These are phyloP conservation scores for human DNA, from an alignment of 2,113 vertebrate genomes.

Conservation along the genomic window DNA sequence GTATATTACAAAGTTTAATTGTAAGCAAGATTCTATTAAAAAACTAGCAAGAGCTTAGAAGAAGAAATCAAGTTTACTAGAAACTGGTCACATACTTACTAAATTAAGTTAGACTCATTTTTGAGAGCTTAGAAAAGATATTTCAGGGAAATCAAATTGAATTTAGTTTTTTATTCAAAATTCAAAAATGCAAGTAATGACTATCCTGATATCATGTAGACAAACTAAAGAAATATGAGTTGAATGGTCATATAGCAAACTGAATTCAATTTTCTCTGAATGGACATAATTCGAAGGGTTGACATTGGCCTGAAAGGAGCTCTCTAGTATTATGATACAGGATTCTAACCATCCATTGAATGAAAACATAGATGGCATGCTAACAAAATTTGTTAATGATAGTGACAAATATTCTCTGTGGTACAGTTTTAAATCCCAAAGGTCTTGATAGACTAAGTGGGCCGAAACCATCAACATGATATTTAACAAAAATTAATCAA, in stretches of 20 bases:
- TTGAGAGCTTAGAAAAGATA: neutral
- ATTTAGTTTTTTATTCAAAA: neutral
- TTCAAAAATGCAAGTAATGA: neutral
- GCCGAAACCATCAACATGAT: neutral
- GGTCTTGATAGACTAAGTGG: neutral
- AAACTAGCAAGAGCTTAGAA: conserved; percentile 36
- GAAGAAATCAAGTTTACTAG: conserved; percentile 19
- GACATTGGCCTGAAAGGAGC: neutral
- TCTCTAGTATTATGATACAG: neutral
- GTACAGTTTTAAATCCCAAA: neutral
- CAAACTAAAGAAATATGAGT: conserved; percentile 20
- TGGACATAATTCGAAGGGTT: neutral
- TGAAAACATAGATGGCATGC: neutral
- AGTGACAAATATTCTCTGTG: neutral
- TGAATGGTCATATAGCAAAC: neutral
- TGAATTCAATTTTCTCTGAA: conserved; percentile 42
- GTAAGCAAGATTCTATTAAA: conserved; percentile 55
- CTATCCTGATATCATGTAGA: neutral
- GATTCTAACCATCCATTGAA: neutral
- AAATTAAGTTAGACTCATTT: conserved; percentile 51
- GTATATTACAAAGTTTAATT: neutral
- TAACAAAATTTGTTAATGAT: neutral
- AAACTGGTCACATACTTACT: conserved; percentile 17
- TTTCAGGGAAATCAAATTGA: conserved; percentile 8
- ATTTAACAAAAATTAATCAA: neutral